Percentiles rank a stretch among this genome's conserved stretches.
phyloP scores from a whole-genome alignment of 2,888 invertebrate genomes.

The Trilocha varians region DNA sequence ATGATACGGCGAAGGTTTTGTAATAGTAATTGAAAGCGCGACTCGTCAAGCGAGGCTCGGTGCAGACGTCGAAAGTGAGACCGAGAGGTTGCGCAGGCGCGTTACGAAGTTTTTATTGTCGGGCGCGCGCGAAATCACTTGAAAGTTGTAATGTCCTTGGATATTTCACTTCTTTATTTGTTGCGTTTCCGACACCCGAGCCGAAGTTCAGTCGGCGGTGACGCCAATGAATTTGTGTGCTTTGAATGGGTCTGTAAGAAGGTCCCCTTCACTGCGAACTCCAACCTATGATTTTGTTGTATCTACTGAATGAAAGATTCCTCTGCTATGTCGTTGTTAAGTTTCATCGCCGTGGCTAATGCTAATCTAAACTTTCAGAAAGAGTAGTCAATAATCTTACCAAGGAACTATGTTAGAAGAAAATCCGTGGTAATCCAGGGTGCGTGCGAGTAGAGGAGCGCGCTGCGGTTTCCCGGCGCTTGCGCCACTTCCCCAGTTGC shows the following conservation, averaged over 20 bases:
- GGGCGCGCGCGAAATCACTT: constrained; percentile 72
- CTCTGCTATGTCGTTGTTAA: neutral
- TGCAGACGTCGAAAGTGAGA: constrained; percentile 66
- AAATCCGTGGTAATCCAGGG: constrained; percentile 50
- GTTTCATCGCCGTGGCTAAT: neutral
- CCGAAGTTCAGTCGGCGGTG: constrained; percentile 54
- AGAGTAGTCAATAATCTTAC: constrained; percentile 29
- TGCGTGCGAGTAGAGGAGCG: constrained; percentile 47
- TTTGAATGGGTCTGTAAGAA: constrained; percentile 39
- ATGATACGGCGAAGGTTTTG: constrained; percentile 62
- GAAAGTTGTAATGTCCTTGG: constrained; percentile 73
- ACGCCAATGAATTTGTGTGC: constrained; percentile 43
- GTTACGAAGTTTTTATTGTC: constrained; percentile 71
- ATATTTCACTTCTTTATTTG: constrained; percentile 71
- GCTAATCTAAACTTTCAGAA: neutral
- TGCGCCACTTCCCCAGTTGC: constrained; percentile 70
- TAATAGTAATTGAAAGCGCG: constrained; percentile 63
- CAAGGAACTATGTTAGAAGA: constrained; percentile 33
- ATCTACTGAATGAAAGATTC: constrained; percentile 7
- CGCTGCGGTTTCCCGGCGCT: constrained; percentile 59
- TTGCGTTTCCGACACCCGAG: constrained; percentile 63
- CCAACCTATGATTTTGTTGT: constrained; percentile 22
- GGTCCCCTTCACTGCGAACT: constrained; percentile 53
- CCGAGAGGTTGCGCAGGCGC: constrained; percentile 69
- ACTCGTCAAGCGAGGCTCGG: constrained; percentile 45